A percentile compares a stretch with the other conserved stretches of the same genome.
Conservation (phyloP, 1,140 invertebrate genomes). For the Leptinotarsa defecta region DNA sequence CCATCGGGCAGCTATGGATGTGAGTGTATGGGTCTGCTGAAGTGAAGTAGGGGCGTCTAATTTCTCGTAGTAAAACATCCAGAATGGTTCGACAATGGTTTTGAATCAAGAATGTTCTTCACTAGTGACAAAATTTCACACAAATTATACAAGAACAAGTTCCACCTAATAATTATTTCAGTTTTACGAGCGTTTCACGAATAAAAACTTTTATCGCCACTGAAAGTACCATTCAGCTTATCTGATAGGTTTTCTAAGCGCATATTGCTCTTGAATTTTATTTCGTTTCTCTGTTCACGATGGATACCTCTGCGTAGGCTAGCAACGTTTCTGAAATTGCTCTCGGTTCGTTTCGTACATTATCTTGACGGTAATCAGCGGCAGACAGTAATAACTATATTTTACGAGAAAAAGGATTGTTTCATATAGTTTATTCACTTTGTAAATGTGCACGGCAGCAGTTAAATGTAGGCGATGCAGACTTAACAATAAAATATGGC, state of each 20-base stretch:
- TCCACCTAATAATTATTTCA: no score
- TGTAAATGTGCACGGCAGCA: constrained; percentile 2
- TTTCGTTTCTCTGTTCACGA: background rate
- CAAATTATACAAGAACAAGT: no score
- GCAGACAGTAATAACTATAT: constrained; percentile 8
- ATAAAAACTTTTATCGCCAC: background rate
- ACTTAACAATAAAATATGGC: background rate
- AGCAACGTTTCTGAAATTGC: background rate
- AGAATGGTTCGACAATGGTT: no score
- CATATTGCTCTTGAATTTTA: background rate
- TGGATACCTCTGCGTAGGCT: background rate
- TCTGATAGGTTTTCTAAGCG: background rate
- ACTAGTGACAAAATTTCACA: no score
- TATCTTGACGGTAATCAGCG: constrained; percentile 8
- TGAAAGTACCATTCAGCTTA: background rate
- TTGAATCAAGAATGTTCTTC: no score
- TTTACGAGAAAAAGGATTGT: constrained; percentile 6
- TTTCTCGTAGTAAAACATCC: no score
- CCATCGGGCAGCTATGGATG: no score
- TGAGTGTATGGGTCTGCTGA: no score
- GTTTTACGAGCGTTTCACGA: no score
- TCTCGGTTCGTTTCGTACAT: background rate
- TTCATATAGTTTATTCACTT: background rate
- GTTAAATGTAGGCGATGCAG: background rate
- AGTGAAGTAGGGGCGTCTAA: no score